Conservation (phyloP, 1,140 invertebrate genomes). For the Periplaneta americana region DNA sequence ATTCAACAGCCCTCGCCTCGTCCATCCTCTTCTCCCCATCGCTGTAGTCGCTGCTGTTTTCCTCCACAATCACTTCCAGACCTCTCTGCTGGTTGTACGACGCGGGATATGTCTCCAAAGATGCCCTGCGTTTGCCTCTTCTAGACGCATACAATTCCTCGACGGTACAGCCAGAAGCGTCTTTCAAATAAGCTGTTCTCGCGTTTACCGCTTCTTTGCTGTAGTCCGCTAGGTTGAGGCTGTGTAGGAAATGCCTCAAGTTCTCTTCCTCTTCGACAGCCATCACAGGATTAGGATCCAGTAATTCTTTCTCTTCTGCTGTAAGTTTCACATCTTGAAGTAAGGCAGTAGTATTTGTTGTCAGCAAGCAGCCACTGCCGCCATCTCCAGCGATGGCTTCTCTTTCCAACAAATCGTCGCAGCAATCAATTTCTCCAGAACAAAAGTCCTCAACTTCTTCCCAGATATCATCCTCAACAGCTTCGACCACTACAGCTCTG, state of each 20-base stretch:
- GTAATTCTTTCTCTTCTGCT: not conserved
- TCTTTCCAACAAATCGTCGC: not conserved
- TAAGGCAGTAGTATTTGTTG: not conserved
- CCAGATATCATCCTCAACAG: not conserved
- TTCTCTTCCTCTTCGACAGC: conserved; percentile 41
- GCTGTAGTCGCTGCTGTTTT: conserved; percentile 40
- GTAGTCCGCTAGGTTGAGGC: conserved; percentile 43
- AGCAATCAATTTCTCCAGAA: not conserved
- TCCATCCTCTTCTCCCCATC: conserved; percentile 34
- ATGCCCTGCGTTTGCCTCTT: not conserved
- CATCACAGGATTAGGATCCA: conserved; percentile 29
- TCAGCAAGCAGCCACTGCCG: not conserved
- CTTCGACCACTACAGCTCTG: not conserved
- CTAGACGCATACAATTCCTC: not conserved
- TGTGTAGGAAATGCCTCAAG: conserved; percentile 49
- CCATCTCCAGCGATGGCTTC: not conserved
- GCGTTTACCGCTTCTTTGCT: not conserved
- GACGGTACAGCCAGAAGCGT: not conserved
- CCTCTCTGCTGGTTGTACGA: conserved; percentile 40
- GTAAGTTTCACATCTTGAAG: not conserved
- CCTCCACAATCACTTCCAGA: conserved; percentile 62
- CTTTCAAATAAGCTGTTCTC: not conserved
- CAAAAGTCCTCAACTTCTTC: not conserved
- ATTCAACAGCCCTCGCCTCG: not conserved
- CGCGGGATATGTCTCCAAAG: not conserved